Evolutionary conservation across 2,888 invertebrate species (phyloP), one percentile per base, ranked within the genome.

Genomic region (Lepidocyrtinus sp.): DNA sequence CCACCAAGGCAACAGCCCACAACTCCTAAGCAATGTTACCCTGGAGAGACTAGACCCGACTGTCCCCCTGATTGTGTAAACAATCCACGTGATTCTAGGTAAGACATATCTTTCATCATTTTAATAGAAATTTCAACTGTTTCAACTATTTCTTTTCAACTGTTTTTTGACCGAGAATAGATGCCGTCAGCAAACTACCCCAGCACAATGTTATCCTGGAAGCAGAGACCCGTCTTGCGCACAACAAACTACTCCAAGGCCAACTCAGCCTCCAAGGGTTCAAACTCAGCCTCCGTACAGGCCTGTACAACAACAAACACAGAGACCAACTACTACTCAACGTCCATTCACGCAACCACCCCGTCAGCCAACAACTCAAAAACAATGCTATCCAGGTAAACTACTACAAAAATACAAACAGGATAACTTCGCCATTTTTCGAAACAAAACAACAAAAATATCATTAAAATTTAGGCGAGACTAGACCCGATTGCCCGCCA

Each of bases 401-500:
- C n/a, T n/a, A n/a, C n/a, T n/a, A n/a, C 24, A n/a, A 27, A 21
- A 36, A 17, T 45, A 1, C 17, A 9, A 65, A 36, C 27, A 7
- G 2, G 12, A 19, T 22, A 15, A 24, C 7, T 15, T 17, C 25
- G 15, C 64, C 26, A n/a, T n/a, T n/a, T n/a, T 19, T 27, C 24
- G 3, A 5, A 64, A 25, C 5, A 24, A 2, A n/a, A 2, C 24
- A 64, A 5, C 62, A 3, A 62, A 3, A 3, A 62, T 9, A 9
- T n/a, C 25, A 25, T 61, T 19, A 1, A 19, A 9, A 21, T 62
- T n/a, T 24, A 69, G 68, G 68, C 5, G 68, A 69, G 22, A 69
- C 68, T 1, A 19, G 87, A 65, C 87, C 87, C 1, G 78, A 87
- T 15, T 87, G 87, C 82, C 84, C 84, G 68, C 73, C 87, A 24